These are phyloP conservation scores for Hirundichthys speculiger DNA, from an alignment of 2,113 vertebrate species.

Conservation along the genomic window DNA sequence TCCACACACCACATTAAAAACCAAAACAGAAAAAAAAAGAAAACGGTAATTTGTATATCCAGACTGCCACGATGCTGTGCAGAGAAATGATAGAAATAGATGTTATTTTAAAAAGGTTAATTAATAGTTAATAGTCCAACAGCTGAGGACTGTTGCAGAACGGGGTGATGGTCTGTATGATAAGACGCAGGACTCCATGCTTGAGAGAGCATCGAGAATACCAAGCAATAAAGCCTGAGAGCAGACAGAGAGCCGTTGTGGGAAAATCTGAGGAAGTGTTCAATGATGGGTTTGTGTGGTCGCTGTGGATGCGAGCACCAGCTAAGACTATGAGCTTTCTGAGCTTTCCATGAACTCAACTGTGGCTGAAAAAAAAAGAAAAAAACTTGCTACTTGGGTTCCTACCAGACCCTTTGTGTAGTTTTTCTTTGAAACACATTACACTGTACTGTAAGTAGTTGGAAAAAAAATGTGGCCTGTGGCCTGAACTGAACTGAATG, in stretches of 20 bases:
- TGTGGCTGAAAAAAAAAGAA: no score
- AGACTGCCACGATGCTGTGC: constrained; percentile 31
- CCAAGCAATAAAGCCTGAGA: background rate
- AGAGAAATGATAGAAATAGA: background rate
- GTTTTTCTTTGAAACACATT: no score
- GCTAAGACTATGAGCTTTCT: background rate
- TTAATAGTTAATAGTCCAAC: constrained; percentile 13
- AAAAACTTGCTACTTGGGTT: no score
- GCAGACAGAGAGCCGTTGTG: constrained; percentile 43
- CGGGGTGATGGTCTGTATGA: constrained; percentile 18
- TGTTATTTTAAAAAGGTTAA: constrained; percentile 9
- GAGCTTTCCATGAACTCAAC: background rate
- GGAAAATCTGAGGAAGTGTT: constrained; percentile 8
- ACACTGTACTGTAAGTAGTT: no score
- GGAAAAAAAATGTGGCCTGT: no score
- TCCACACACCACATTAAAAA: constrained; percentile 16
- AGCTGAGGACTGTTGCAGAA: constrained; percentile 39
- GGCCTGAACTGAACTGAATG: no score
- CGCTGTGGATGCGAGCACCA: background rate
- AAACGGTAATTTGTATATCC: constrained; percentile 2
- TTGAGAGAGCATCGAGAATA: background rate
- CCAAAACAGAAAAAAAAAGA: constrained; percentile 4
- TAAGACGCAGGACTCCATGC: constrained; percentile 21
- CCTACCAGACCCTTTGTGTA: no score
- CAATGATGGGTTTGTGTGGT: constrained; percentile 13